Conservation (phyloP, 1,140 invertebrate species). For the Brachionus calyciflorus region DNA sequence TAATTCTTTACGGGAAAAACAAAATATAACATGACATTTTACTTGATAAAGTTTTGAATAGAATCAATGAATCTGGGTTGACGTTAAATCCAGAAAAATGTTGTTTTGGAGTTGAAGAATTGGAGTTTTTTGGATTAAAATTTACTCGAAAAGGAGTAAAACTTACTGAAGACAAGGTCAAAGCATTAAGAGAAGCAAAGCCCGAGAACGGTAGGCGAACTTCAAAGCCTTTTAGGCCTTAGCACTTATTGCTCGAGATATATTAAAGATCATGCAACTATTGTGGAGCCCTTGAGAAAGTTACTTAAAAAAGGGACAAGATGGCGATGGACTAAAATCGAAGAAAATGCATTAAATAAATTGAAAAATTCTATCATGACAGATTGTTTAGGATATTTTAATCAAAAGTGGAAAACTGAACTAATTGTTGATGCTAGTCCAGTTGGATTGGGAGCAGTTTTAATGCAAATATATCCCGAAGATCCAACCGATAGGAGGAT, state of each 20-base stretch:
- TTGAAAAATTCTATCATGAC: conserved; percentile 48
- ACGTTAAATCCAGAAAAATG: conserved; percentile 58
- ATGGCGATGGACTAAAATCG: conserved; percentile 39
- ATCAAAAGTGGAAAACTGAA: conserved; percentile 9
- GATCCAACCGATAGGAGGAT: conserved; percentile 49
- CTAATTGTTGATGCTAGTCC: conserved; percentile 50
- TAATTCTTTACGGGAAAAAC: conserved; percentile 49
- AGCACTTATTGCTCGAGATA: conserved; percentile 50
- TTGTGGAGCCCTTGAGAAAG: conserved; percentile 47
- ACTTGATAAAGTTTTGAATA: conserved; percentile 50
- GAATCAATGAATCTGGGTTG: conserved; percentile 49
- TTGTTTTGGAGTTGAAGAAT: conserved; percentile 50
- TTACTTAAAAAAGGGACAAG: conserved; percentile 48
- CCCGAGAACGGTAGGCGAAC: conserved; percentile 48
- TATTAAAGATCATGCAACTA: conserved; percentile 46
- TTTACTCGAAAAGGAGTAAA: conserved; percentile 50
- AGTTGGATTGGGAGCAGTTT: conserved; percentile 60
- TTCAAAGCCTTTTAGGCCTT: conserved; percentile 51
- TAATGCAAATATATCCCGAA: conserved; percentile 54
- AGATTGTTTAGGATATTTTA: conserved; percentile 2
- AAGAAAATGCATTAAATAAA: conserved; percentile 30
- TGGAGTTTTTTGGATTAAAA: conserved; percentile 58
- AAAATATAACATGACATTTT: conserved; percentile 49
- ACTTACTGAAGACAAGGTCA: conserved; percentile 56
- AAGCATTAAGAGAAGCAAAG: conserved; percentile 31